Evolutionary conservation across 2,113 vertebrate species (phyloP).

Genomic region (Gopherus evgoodei): DNA sequence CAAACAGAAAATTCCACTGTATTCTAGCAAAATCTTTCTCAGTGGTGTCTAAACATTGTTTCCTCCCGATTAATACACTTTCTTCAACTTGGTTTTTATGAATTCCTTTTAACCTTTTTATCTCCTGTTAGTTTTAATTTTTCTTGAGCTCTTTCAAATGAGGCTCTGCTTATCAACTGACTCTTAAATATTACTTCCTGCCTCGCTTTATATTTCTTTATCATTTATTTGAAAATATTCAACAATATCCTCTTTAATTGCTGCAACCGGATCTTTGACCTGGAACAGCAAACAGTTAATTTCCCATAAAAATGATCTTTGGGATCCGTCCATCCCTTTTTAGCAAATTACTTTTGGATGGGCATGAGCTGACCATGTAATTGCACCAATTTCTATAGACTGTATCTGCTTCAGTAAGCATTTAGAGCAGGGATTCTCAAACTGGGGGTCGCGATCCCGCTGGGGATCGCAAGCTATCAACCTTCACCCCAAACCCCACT

Average conservation of each 20-base stretch:
- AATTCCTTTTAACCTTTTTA: no score
- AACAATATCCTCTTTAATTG: neutral
- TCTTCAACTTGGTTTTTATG: no score
- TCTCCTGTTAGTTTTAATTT: neutral
- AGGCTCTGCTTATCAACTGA: neutral
- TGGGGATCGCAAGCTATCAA: no score
- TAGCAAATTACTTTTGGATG: conserved; percentile 45
- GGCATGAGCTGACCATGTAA: neutral
- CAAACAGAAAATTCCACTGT: neutral
- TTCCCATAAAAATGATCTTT: conserved; percentile 42
- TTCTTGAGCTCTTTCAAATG: no score
- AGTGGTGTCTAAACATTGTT: neutral
- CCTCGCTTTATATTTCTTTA: neutral
- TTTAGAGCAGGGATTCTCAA: neutral
- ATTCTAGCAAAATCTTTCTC: conserved; percentile 26
- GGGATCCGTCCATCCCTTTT: conserved; percentile 51
- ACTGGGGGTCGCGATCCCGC: no score
- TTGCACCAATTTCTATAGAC: conserved; percentile 26
- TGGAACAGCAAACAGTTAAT: conserved; percentile 49
- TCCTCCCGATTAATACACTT: neutral
- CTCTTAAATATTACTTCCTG: neutral
- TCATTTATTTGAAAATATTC: neutral
- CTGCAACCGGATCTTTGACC: conserved; percentile 58
- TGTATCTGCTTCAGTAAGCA: neutral
- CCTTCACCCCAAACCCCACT: no score